phyloP scores from a whole-genome alignment of 30 jellyfish, hydroid and myxozoan species.

The Aurelia aurita region DNA sequence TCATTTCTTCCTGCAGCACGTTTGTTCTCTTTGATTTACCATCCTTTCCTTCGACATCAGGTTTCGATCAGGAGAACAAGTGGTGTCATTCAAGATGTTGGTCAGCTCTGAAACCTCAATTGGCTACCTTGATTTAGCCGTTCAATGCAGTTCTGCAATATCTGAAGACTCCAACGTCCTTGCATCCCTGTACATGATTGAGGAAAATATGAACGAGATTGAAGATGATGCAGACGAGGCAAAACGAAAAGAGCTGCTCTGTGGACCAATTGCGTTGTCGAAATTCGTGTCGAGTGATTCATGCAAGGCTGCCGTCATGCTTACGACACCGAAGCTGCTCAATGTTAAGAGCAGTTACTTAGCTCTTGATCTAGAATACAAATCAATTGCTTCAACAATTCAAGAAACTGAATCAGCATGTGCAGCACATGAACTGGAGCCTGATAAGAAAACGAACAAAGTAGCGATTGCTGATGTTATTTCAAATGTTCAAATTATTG shows the following conservation, averaged over 20 bases:
- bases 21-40: no score
- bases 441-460: not conserved
- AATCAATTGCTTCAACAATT: not conserved
- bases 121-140: constrained; percentile 80
- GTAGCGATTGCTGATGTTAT: constrained; percentile 58
- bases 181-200: constrained; percentile 45
- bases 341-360: constrained; percentile 59
- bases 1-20: no score
- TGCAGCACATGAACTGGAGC: constrained; percentile 1
- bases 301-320: constrained; percentile 52
- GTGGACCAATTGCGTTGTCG: constrained; percentile 77
- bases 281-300: constrained; percentile 8
- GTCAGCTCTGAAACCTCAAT: constrained; percentile 79
- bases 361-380: constrained; percentile 64
- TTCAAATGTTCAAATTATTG: constrained; percentile 46
- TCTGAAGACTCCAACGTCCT: constrained; percentile 25
- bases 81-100: constrained; percentile 66
- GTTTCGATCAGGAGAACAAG: constrained; percentile 51
- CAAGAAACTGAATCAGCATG: not conserved
- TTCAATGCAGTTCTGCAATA: constrained; percentile 54
- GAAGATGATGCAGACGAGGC: constrained; percentile 35
- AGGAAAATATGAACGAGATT: not conserved
- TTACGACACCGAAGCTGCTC: constrained; percentile 73
- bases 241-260: constrained; percentile 38
- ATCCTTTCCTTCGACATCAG: constrained; percentile 10